Conservation (phyloP, 2,797 vertebrate species). For the Poecilia gillii region DNA sequence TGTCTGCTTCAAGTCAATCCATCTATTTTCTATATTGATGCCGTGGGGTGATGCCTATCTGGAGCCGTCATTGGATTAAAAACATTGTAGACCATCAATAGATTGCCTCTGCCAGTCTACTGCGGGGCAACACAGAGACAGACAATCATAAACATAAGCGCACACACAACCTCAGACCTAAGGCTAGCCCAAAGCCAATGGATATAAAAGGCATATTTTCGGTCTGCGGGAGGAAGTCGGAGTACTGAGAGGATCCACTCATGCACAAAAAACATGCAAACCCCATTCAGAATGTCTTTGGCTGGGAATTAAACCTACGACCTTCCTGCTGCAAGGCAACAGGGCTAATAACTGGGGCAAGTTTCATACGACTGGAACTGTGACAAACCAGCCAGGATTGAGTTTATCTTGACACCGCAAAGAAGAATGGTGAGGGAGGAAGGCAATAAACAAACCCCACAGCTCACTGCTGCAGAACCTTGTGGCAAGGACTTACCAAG, state of each 20-base stretch:
- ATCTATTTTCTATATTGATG: background rate
- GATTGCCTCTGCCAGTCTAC: background rate
- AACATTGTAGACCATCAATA: background rate
- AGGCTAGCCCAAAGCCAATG: background rate
- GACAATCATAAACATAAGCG: background rate
- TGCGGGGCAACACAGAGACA: background rate
- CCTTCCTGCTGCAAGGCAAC: background rate
- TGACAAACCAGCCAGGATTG: background rate
- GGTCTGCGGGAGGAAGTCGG: background rate
- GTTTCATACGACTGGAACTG: background rate
- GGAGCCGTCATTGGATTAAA: background rate
- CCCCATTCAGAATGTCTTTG: background rate
- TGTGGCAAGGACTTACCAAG: background rate
- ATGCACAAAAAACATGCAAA: background rate
- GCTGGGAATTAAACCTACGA: background rate
- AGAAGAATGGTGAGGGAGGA: background rate
- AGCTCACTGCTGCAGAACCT: background rate
- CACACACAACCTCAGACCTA: background rate
- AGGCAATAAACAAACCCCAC: background rate
- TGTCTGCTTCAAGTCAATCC: background rate
- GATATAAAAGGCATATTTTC: background rate
- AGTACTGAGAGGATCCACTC: background rate
- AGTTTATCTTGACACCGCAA: background rate
- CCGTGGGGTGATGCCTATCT: background rate
- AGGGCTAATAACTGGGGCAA: background rate